Evolutionary conservation across 2,888 invertebrate species (phyloP).

Genomic region (Epirrhoe alternata): DNA sequence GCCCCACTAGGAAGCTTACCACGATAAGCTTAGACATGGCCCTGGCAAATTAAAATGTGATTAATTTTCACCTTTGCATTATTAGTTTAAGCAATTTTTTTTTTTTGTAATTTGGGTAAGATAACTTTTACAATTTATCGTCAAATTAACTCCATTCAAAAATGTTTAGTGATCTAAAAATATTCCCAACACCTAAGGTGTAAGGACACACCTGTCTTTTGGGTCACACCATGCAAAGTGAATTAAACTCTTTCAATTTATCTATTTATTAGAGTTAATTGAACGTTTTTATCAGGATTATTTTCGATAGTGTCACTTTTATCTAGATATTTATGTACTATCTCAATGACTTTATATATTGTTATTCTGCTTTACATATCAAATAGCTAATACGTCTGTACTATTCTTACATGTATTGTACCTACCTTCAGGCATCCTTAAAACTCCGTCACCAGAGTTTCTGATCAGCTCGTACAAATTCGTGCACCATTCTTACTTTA

Average conservation of each 20-base stretch:
- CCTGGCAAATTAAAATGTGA: conserved; percentile 45
- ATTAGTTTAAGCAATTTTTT: no score
- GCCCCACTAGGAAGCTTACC: conserved; percentile 56
- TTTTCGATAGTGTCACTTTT: conserved; percentile 16
- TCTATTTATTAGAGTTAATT: conserved; percentile 24
- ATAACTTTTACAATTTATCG: no score
- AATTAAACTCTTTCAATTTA: conserved; percentile 18
- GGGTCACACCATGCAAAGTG: conserved; percentile 51
- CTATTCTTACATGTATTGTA: neutral
- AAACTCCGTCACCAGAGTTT: no score
- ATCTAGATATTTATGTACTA: conserved; percentile 10
- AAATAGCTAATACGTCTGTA: neutral
- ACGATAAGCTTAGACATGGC: conserved; percentile 54
- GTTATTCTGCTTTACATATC: neutral
- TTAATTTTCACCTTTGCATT: neutral
- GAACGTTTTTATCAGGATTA: conserved; percentile 45
- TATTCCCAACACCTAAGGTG: no score
- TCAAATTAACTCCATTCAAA: no score
- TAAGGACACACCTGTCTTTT: conserved; percentile 11
- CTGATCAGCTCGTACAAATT: no score
- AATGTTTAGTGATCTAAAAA: no score
- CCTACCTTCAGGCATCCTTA: no score
- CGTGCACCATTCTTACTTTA: no score
- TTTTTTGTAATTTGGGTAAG: no score
- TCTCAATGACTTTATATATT: neutral